These are phyloP conservation scores for Scrobipalpa atriplicella DNA, from an alignment of 2,888 invertebrate genomes.

Conservation along the genomic window DNA sequence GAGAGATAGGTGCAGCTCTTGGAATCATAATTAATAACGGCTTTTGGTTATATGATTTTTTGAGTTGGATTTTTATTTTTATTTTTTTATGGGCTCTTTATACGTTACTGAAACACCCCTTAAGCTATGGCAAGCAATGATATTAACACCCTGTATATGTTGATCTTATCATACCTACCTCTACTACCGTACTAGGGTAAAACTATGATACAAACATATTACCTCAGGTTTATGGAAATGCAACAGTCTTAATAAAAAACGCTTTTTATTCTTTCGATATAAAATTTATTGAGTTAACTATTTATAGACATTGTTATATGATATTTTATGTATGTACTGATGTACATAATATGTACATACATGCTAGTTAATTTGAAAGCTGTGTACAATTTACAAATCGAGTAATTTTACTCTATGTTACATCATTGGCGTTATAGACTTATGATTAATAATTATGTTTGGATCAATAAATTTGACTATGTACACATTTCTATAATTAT, in stretches of 20 bases:
- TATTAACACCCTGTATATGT: too few relatives aligned
- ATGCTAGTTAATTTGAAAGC: background rate
- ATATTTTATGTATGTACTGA: background rate
- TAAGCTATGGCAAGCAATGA: too few relatives aligned
- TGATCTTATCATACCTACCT: too few relatives aligned
- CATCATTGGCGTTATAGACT: background rate
- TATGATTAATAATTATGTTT: background rate
- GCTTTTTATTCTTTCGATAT: background rate
- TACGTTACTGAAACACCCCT: too few relatives aligned
- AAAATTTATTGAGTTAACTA: conserved; percentile 16
- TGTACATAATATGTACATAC: background rate
- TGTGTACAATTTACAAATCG: conserved; percentile 21
- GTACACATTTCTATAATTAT: background rate
- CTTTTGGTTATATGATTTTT: too few relatives aligned
- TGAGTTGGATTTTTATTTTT: too few relatives aligned
- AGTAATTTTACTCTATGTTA: background rate
- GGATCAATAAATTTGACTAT: background rate
- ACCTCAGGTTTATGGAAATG: background rate
- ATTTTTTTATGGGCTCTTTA: too few relatives aligned
- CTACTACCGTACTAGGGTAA: too few relatives aligned
- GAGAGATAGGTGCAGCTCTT: too few relatives aligned
- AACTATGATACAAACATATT: too few relatives aligned
- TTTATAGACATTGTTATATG: background rate
- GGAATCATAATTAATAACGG: too few relatives aligned
- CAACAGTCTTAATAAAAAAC: background rate